Base-by-base conservation (phyloP, 2,113 vertebrate genomes). In the Piprites chloris region DNA sequence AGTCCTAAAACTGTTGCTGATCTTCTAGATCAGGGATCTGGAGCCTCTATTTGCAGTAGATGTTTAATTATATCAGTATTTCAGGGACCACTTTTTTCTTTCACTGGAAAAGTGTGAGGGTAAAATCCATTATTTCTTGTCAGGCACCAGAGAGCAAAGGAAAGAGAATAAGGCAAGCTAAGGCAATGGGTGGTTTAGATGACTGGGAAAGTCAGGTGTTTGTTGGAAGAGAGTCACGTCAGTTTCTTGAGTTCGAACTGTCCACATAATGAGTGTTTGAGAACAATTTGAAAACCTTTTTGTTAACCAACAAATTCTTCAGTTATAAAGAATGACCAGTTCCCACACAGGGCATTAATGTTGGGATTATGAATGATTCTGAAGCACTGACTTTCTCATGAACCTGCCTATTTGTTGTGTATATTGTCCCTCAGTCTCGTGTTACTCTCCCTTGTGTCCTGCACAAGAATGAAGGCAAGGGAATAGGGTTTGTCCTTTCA, bases 331-430 rank as follows among this genome's bases (percentile, higher is more conserved):
- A 74, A 69, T 55, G 7, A 42, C 26, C 21, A 14, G 13, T 84
- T 84, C 69, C 20, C 10, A 8, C 33, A 12, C 3, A 23, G 17
- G 2, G 1, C 27, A 5, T 49, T 56, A 71, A 41, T 1, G 0
- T 50, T 26, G 42, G 50, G 30, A 69, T n/a, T n/a, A n/a, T n/a
- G n/a, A n/a, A 17, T 20, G 37, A 22, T 67, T 90, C 10, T 47
- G 55, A 58, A 12, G 6, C 26, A 6, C 28, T n/a, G 39, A 5
- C 23, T 2, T 33, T 80, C 46, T 87, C 46, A 27, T 75, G 47
- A 67, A 50, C 24, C 9, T 87, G 21, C 37, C 32, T 32, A 1
- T 65, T 72, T 35, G 10, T 41, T 59, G 27, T 46, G 13, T 10
- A 1, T 1, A 0, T 52, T 89, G 53, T 44, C 27, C 26, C 6